These are phyloP conservation scores for Melanocharis versteri DNA, from an alignment of 2,113 vertebrate genomes.

Conservation along the genomic window DNA sequence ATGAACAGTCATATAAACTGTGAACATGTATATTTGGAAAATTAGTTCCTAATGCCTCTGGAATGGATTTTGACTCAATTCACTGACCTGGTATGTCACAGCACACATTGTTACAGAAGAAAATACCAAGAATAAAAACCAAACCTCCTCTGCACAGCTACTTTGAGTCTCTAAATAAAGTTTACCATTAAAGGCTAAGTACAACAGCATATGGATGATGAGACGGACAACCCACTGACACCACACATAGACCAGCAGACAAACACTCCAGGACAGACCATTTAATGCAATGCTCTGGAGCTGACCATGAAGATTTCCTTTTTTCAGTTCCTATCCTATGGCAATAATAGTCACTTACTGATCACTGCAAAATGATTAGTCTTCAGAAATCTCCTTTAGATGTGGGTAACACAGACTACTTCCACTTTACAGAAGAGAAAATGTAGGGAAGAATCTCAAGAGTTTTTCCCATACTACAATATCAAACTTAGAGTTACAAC, in stretches of 20 bases:
- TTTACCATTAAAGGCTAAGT: background rate
- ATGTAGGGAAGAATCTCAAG: background rate
- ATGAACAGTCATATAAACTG: background rate
- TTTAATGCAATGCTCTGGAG: background rate
- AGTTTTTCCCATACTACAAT: background rate
- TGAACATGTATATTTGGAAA: background rate
- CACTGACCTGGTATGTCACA: background rate
- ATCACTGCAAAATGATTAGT: background rate
- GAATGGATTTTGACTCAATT: background rate
- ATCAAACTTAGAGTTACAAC: background rate
- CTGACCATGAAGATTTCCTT: background rate
- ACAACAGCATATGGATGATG: background rate
- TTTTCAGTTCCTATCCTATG: background rate
- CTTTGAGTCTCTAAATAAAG: background rate
- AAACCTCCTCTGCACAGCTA: background rate
- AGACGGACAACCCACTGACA: background rate
- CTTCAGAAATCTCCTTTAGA: background rate
- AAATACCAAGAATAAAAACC: background rate
- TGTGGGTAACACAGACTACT: background rate
- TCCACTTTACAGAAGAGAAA: background rate
- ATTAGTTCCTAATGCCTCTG: background rate
- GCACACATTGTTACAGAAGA: background rate
- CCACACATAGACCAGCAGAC: background rate
- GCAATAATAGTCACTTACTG: background rate
- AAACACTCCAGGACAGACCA: background rate